Conservation (phyloP, 2,888 invertebrate genomes). For the Achlya flavicornis region DNA sequence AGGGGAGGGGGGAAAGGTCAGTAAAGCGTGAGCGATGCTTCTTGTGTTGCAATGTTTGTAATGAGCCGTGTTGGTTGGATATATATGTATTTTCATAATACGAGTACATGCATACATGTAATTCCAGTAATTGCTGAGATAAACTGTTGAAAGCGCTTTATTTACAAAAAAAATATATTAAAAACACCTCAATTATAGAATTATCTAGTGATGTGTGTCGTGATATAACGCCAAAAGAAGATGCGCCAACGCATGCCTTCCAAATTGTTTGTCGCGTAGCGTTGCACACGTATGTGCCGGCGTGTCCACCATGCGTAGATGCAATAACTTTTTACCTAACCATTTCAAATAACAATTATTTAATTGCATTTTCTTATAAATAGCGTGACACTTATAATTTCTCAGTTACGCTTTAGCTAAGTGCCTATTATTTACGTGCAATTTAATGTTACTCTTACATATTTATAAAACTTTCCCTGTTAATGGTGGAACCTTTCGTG, state of each 20-base stretch:
- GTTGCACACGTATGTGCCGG: slow-evolving; percentile 18
- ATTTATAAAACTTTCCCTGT: no score
- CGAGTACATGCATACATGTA: no score
- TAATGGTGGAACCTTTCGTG: no score
- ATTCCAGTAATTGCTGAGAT: no score
- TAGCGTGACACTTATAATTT: slow-evolving; percentile 6
- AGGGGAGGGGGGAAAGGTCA: no score
- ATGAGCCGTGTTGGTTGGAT: no score
- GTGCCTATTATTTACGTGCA: slow-evolving; percentile 3
- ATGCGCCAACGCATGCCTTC: slow-evolving; percentile 36
- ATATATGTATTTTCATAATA: no score
- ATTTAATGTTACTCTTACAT: neutral
- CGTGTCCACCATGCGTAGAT: slow-evolving; percentile 18
- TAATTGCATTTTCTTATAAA: slow-evolving; percentile 7
- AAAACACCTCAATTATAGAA: slow-evolving; percentile 9
- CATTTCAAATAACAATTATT: neutral
- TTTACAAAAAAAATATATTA: neutral
- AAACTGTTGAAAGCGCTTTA: no score
- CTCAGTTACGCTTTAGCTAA: slow-evolving; percentile 2
- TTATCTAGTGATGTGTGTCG: slow-evolving; percentile 26
- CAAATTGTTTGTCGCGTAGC: slow-evolving; percentile 38
- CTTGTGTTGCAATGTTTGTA: no score
- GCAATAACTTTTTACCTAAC: slow-evolving; percentile 26
- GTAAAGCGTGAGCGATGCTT: no score
- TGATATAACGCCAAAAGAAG: slow-evolving; percentile 31